A percentile compares a stretch with the other conserved stretches of the same genome.
Evolutionary conservation across 2,888 invertebrate species (phyloP).

Genomic region (Automeris io): DNA sequence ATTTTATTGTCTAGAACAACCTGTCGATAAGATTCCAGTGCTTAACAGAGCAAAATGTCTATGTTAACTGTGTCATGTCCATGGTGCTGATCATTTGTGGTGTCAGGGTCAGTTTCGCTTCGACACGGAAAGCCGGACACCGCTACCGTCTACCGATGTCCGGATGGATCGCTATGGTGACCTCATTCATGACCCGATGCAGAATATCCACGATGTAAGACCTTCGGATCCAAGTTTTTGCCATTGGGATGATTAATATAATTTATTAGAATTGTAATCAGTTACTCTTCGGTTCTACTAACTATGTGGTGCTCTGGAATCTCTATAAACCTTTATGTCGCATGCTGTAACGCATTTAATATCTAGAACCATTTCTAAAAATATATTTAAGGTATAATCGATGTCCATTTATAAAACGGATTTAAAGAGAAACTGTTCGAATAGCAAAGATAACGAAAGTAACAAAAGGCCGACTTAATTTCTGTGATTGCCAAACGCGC

Average conservation of each 20-base stretch:
- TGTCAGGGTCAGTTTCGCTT: conserved; percentile 92
- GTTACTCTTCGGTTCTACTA: conserved; percentile 21
- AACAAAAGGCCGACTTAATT: conserved; percentile 34
- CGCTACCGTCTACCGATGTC: conserved; percentile 85
- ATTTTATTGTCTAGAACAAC: conserved; percentile 10
- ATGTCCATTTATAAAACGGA: conserved; percentile 11
- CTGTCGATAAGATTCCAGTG: conserved; percentile 17
- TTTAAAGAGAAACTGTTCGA: conserved; percentile 22
- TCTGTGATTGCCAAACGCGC: conserved; percentile 33
- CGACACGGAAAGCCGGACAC: conserved; percentile 88
- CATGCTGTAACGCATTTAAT: conserved; percentile 1
- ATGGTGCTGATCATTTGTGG: conserved; percentile 43
- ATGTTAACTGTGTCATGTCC: conserved; percentile 23
- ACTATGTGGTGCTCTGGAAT: conserved; percentile 30
- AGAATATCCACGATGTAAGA: conserved; percentile 79
- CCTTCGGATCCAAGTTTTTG: conserved; percentile 15
- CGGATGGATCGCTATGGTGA: conserved; percentile 78
- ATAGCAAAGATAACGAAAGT: conserved; percentile 26
- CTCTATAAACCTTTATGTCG: not conserved
- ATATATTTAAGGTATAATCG: conserved; percentile 9
- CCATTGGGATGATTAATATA: conserved; percentile 10
- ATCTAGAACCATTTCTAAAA: not conserved
- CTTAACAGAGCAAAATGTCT: conserved; percentile 19
- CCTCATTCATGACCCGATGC: conserved; percentile 66
- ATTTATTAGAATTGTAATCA: conserved; percentile 13